Percentiles rank a stretch among this genome's conserved stretches.
phyloP scores from a whole-genome alignment of 2,797 vertebrate genomes.

The Sylvilagus floridanus region DNA sequence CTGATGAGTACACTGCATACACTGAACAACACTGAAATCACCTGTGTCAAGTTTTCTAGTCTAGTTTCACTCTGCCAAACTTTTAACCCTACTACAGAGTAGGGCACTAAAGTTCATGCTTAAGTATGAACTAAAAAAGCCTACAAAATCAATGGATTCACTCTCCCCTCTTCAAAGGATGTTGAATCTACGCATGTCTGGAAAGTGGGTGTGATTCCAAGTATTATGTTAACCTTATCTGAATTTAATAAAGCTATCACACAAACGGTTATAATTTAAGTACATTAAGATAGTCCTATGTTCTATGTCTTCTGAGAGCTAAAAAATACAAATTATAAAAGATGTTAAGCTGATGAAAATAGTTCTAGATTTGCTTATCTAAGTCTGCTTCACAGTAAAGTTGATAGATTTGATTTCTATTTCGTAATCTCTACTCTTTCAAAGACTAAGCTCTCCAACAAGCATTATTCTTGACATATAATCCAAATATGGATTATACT shows the following conservation, averaged over 20 bases:
- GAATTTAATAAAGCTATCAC: slow-evolving; percentile 23
- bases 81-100: slow-evolving; percentile 27
- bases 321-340: neutral
- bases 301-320: neutral
- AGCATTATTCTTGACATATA: slow-evolving; percentile 53
- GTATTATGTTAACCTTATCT: slow-evolving; percentile 22
- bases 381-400: slow-evolving; percentile 44
- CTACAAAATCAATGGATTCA: slow-evolving; percentile 34
- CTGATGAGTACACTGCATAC: slow-evolving; percentile 15
- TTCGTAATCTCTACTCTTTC: neutral
- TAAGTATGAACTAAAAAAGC: neutral
- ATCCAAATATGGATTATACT: slow-evolving; percentile 49
- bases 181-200: neutral
- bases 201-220: slow-evolving; percentile 31
- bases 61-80: slow-evolving; percentile 52
- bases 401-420: slow-evolving; percentile 33
- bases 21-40: slow-evolving; percentile 54
- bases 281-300: neutral
- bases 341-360: neutral
- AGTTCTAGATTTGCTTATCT: slow-evolving; percentile 15
- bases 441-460: slow-evolving; percentile 60
- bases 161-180: slow-evolving; percentile 7
- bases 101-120: slow-evolving; percentile 46
- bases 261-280: slow-evolving; percentile 24
- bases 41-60: slow-evolving; percentile 48